Percentiles rank a stretch among this genome's conserved stretches.
These are phyloP conservation scores for Calliphora vomitoria DNA, from an alignment of 2,888 invertebrate genomes.

Conservation along the genomic window DNA sequence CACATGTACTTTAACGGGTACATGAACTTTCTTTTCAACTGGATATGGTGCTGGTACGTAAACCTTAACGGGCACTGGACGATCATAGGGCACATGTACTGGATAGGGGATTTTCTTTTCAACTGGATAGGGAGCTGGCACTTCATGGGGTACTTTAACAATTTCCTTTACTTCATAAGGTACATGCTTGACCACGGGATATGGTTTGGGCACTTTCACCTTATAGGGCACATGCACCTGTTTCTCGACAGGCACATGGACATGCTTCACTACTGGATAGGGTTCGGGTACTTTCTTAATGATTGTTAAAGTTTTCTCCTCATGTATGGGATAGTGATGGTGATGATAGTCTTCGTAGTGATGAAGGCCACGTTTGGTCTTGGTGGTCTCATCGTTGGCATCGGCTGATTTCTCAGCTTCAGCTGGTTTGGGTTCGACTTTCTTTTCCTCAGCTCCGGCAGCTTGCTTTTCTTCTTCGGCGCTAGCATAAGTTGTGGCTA, in stretches of 20 bases:
- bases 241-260: slow-evolving; percentile 88
- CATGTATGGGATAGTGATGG: slow-evolving; percentile 83
- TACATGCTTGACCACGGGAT: slow-evolving; percentile 89
- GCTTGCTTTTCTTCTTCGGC: slow-evolving; percentile 87
- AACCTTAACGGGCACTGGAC: slow-evolving; percentile 91
- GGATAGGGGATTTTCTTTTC: slow-evolving; percentile 91
- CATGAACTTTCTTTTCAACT: slow-evolving; percentile 89
- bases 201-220: slow-evolving; percentile 89
- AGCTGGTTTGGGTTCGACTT: slow-evolving; percentile 77
- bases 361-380: slow-evolving; percentile 90
- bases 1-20: slow-evolving; percentile 90
- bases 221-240: slow-evolving; percentile 87
- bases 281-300: slow-evolving; percentile 90
- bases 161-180: slow-evolving; percentile 91
- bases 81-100: slow-evolving; percentile 90
- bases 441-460: slow-evolving; percentile 85
- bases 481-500: slow-evolving; percentile 84
- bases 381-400: slow-evolving; percentile 87
- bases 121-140: slow-evolving; percentile 91
- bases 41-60: slow-evolving; percentile 88
- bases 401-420: slow-evolving; percentile 79
- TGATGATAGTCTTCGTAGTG: slow-evolving; percentile 85
- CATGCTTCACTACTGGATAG: slow-evolving; percentile 88
- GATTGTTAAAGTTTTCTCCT: slow-evolving; percentile 89
- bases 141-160: slow-evolving; percentile 91